Evolutionary conservation across 2,888 invertebrate genomes (phyloP).

Genomic region (Tanypteryx hageni): DNA sequence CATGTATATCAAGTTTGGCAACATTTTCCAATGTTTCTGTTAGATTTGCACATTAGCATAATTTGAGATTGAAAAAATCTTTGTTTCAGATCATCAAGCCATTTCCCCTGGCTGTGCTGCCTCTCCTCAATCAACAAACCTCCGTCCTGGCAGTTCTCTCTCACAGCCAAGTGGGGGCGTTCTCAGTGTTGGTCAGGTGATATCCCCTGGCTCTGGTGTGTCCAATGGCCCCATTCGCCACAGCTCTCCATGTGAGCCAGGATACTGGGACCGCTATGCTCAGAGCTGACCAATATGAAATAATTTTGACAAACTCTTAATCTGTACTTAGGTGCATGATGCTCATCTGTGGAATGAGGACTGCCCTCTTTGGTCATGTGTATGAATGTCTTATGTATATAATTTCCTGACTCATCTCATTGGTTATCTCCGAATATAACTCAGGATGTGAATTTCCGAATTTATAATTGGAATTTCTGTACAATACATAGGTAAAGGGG

Average conservation of each 20-base stretch:
- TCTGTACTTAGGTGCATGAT: not conserved
- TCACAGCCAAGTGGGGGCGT: constrained; percentile 67
- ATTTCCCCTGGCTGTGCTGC: constrained; percentile 55
- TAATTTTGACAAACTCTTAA: not conserved
- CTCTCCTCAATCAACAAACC: constrained; percentile 65
- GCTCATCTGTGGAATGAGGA: constrained; percentile 45
- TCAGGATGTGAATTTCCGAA: constrained; percentile 62
- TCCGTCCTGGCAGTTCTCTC: constrained; percentile 68
- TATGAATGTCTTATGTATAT: not conserved
- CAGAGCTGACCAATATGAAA: constrained; percentile 67
- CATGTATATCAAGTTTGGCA: too few species aligned
- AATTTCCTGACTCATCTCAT: constrained; percentile 8
- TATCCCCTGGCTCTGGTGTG: constrained; percentile 26
- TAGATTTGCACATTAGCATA: too few species aligned
- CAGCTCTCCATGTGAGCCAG: constrained; percentile 69
- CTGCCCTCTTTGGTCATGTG: constrained; percentile 41
- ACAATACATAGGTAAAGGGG: constrained; percentile 59
- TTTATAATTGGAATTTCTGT: constrained; percentile 49
- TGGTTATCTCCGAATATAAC: constrained; percentile 43
- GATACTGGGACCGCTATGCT: constrained; percentile 69
- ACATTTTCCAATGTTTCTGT: too few species aligned
- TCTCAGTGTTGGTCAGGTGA: constrained; percentile 46
- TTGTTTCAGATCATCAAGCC: constrained; percentile 3
- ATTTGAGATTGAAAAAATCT: too few species aligned
- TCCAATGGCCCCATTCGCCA: constrained; percentile 70